Evolutionary conservation across 2,888 invertebrate genomes (phyloP).

Genomic region (Halictus quadricinctus): DNA sequence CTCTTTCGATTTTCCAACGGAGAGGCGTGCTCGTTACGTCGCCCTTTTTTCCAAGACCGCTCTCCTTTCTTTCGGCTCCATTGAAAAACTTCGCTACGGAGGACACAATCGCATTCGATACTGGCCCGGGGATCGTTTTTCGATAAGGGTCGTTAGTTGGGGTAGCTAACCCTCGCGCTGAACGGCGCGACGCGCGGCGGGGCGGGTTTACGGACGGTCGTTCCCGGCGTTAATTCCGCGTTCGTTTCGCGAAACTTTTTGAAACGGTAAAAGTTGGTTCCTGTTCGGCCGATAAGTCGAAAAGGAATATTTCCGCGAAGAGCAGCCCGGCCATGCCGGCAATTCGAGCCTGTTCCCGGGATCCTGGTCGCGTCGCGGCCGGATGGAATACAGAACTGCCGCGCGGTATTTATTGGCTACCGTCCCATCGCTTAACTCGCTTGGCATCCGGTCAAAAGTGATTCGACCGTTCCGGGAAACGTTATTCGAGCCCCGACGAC

Average conservation of each 20-base stretch:
- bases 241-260: slow-evolving; percentile 5
- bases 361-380: background rate
- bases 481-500: slow-evolving; percentile 41
- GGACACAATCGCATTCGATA: slow-evolving; percentile 42
- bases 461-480: slow-evolving; percentile 45
- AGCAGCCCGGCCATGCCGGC: slow-evolving; percentile 1
- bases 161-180: background rate
- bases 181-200: background rate
- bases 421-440: slow-evolving; percentile 55
- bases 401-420: slow-evolving; percentile 54
- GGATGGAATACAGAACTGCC: slow-evolving; percentile 3
- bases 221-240: slow-evolving; percentile 6
- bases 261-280: background rate
- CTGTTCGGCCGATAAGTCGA: slow-evolving; percentile 1
- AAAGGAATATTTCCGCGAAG: slow-evolving; percentile 2
- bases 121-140: slow-evolving; percentile 20
- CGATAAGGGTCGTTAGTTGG: slow-evolving; percentile 51
- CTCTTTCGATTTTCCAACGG: background rate
- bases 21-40: slow-evolving; percentile 11
- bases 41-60: background rate
- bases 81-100: slow-evolving; percentile 20
- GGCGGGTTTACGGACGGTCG: background rate
- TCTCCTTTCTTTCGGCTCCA: background rate
- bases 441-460: slow-evolving; percentile 57
- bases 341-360: background rate